These are phyloP conservation scores for Diploptera punctata DNA, from an alignment of 2,888 invertebrate species.

Conservation along the genomic window DNA sequence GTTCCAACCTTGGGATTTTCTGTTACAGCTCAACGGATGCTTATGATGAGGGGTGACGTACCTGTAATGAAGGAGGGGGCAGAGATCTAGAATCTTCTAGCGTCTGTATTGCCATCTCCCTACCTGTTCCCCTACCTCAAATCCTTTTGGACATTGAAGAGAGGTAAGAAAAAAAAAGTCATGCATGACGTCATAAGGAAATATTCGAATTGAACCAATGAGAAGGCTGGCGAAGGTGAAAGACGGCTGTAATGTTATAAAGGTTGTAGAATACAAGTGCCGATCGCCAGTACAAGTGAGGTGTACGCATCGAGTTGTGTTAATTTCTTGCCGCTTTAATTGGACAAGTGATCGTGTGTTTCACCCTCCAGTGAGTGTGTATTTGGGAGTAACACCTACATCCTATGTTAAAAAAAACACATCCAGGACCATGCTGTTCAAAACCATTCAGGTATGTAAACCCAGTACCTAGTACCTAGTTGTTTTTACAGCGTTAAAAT, in stretches of 20 bases:
- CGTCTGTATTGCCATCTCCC: neutral
- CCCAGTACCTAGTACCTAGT: too few species aligned
- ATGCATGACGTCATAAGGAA: conserved; percentile 30
- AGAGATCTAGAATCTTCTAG: conserved; percentile 1
- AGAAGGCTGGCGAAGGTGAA: conserved; percentile 17
- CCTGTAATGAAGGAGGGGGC: neutral
- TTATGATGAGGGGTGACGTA: neutral
- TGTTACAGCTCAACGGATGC: neutral
- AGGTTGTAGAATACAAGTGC: conserved; percentile 11
- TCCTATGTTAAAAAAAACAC: too few species aligned
- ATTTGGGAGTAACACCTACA: too few species aligned
- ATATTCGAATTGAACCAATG: conserved; percentile 26
- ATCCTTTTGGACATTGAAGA: conserved; percentile 1
- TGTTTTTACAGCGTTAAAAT: too few species aligned
- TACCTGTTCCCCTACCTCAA: neutral
- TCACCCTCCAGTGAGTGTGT: neutral
- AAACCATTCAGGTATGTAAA: too few species aligned
- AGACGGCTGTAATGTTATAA: conserved; percentile 32
- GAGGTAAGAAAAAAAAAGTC: neutral
- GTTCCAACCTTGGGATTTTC: neutral
- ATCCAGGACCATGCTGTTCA: too few species aligned
- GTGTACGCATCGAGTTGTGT: neutral
- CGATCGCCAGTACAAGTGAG: neutral
- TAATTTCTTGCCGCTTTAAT: too few species aligned
- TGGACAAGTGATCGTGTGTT: neutral